Evolutionary conservation across 2,113 vertebrate species (phyloP).

Genomic region (Nycticebus coucang): DNA sequence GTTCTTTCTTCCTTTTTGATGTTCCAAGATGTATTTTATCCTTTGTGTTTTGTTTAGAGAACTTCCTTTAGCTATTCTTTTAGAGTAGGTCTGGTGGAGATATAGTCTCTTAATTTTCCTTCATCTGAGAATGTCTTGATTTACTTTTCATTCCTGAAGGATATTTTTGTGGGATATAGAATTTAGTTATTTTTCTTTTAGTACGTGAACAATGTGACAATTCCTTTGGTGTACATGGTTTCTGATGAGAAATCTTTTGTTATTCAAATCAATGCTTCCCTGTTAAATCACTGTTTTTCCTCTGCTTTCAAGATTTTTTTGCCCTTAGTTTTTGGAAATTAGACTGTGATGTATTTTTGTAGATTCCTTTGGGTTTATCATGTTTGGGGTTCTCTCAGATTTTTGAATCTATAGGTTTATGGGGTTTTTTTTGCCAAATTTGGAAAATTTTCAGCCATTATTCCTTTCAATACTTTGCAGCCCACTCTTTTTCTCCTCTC

Average conservation of each 20-base stretch:
- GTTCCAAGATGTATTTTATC: conserved; percentile 6
- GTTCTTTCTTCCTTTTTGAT: conserved; percentile 32
- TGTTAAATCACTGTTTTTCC: background rate
- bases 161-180: background rate
- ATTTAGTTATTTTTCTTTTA: background rate
- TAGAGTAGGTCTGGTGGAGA: background rate
- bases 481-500: background rate
- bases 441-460: conserved; percentile 25
- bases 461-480: conserved; percentile 12
- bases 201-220: background rate
- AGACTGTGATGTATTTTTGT: background rate
- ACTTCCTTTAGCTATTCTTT: background rate
- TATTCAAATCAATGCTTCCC: background rate
- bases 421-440: background rate
- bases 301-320: conserved; percentile 24
- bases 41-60: conserved; percentile 24
- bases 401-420: conserved; percentile 42
- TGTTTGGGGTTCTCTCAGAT: background rate
- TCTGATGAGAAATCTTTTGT: background rate
- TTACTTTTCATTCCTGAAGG: conserved; percentile 16
- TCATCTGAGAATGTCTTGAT: background rate
- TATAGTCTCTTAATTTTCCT: conserved; percentile 1
- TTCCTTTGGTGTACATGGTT: background rate
- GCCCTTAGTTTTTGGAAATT: conserved; percentile 39
- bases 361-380: background rate